These are phyloP conservation scores for Dynastes grantii DNA, from an alignment of 2,888 invertebrate genomes.

Conservation along the genomic window DNA sequence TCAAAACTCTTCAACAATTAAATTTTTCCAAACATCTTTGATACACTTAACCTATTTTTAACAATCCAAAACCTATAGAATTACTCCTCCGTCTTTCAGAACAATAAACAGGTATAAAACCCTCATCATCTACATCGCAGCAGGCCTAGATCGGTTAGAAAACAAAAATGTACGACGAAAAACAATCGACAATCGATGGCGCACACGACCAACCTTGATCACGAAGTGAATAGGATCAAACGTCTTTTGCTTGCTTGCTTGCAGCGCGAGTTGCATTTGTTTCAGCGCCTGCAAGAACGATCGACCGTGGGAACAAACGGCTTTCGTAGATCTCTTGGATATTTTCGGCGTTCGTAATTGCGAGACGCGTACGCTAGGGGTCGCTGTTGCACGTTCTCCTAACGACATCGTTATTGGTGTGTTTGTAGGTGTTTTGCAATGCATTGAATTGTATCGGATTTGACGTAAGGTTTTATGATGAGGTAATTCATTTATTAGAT, in stretches of 20 bases:
- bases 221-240: not conserved
- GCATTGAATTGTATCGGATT: too few relatives aligned
- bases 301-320: conserved; percentile 42
- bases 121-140: not conserved
- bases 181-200: not conserved
- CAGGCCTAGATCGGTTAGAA: not conserved
- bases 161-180: not conserved
- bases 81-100: too few relatives aligned
- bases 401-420: too few relatives aligned
- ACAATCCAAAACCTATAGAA: too few relatives aligned
- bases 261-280: conserved; percentile 16
- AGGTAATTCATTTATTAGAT: too few relatives aligned
- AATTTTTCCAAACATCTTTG: too few relatives aligned
- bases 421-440: too few relatives aligned
- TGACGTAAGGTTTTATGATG: too few relatives aligned
- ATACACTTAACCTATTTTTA: too few relatives aligned
- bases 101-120: too few relatives aligned
- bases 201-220: conserved; percentile 7
- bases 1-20: too few relatives aligned
- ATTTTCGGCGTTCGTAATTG: conserved; percentile 40
- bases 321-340: conserved; percentile 41
- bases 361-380: not conserved
- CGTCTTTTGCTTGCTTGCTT: not conserved
- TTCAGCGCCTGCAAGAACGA: not conserved
- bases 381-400: too few relatives aligned